Percentiles rank a stretch among this genome's conserved stretches.
phyloP scores from a whole-genome alignment of 2,888 invertebrate species.

The Ferrisia virgata region DNA sequence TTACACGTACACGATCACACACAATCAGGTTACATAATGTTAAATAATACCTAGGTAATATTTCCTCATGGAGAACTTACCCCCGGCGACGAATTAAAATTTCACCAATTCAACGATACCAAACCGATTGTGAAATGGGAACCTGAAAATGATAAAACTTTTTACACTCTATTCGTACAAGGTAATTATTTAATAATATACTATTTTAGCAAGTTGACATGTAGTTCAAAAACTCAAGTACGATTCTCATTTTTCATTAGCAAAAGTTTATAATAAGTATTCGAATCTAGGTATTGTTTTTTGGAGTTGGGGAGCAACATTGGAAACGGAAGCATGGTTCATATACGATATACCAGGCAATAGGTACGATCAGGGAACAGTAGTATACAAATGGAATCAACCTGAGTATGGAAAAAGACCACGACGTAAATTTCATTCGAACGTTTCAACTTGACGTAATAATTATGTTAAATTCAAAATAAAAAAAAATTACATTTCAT shows the following conservation, averaged over 20 bases:
- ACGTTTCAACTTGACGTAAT: neutral
- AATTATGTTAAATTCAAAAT: neutral
- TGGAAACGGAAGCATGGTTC: neutral
- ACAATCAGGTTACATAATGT: neutral
- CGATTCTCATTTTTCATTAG: too few species aligned
- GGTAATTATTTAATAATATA: neutral
- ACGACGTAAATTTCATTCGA: neutral
- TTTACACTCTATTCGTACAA: neutral
- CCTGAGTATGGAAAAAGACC: neutral
- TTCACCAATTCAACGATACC: neutral
- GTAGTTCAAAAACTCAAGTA: too few species aligned
- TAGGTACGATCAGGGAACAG: neutral
- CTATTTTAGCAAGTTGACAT: too few species aligned
- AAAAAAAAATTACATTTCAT: neutral
- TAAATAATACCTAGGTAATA: neutral
- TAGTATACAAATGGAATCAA: neutral
- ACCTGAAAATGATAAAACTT: neutral
- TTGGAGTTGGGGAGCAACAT: neutral
- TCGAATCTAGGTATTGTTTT: neutral
- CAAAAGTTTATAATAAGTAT: too few species aligned
- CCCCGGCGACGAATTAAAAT: neutral
- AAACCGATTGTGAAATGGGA: conserved; percentile 4
- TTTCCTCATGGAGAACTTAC: neutral
- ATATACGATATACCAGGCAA: neutral
- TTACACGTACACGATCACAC: neutral